Evolutionary conservation across 2,797 vertebrate genomes (phyloP).

Genomic region (Discoglossus pictus): DNA sequence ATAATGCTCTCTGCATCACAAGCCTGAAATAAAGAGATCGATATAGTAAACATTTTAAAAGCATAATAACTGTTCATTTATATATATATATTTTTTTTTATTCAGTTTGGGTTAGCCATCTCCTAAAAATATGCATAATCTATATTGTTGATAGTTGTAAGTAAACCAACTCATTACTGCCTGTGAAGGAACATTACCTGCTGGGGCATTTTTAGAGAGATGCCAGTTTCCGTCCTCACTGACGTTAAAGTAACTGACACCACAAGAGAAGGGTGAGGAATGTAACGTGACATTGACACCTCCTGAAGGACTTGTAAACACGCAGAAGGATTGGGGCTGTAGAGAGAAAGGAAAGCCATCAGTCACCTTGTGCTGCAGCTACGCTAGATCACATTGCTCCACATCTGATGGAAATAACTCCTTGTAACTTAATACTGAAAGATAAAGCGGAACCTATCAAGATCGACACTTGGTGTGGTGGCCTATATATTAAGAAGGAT

Average conservation of each 20-base stretch:
- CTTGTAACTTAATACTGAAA: background rate
- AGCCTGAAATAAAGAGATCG: conserved; percentile 74
- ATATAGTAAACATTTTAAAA: too few relatives aligned
- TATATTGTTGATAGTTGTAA: too few relatives aligned
- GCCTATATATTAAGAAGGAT: too few relatives aligned
- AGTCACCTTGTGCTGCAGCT: conserved; percentile 29
- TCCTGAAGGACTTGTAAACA: conserved; percentile 92
- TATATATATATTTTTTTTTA: background rate
- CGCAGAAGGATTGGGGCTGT: conserved; percentile 81
- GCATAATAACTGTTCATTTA: too few relatives aligned
- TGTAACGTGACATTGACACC: conserved; percentile 97
- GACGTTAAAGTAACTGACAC: conserved; percentile 96
- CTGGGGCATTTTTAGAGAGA: conserved; percentile 94
- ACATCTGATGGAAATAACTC: conserved; percentile 3
- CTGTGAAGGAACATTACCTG: conserved; percentile 81
- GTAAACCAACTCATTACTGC: too few relatives aligned
- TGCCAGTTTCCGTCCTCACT: conserved; percentile 95
- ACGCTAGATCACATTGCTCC: conserved; percentile 12
- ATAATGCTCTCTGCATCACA: conserved; percentile 97
- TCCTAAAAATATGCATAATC: too few relatives aligned
- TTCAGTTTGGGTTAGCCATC: too few relatives aligned
- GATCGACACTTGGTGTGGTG: too few relatives aligned
- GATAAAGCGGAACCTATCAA: too few relatives aligned
- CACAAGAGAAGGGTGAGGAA: conserved; percentile 94
- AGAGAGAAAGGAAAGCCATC: conserved; percentile 49